A percentile compares a stretch with the other conserved stretches of the same genome.
These are phyloP conservation scores for Pantherophis guttatus DNA, from an alignment of 2,113 vertebrate species.

Conservation along the genomic window DNA sequence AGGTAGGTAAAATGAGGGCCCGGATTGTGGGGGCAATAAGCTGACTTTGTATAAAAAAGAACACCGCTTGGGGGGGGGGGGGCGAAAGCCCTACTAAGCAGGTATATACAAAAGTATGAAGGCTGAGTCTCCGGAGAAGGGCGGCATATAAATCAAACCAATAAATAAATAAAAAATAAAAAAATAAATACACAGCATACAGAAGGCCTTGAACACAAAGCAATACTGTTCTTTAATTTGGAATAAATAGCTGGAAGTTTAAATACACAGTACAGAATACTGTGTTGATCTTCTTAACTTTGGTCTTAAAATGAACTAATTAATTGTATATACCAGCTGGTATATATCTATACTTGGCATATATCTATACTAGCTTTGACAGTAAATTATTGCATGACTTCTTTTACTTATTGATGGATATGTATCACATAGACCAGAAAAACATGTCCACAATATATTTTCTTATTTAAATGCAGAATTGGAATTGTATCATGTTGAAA, in stretches of 20 bases:
- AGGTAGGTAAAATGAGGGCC: no score
- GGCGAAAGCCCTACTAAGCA: no score
- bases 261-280: background rate
- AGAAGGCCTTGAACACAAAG: background rate
- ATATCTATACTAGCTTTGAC: background rate
- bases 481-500: background rate
- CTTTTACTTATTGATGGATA: background rate
- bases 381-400: background rate
- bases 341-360: no score
- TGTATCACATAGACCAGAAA: background rate
- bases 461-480: background rate
- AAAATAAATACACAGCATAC: background rate
- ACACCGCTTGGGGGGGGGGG: no score
- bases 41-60: no score
- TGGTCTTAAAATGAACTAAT: background rate
- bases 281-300: no score
- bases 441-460: background rate
- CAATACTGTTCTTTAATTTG: background rate
- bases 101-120: no score
- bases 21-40: no score
- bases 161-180: no score
- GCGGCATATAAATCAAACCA: no score
- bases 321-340: no score
- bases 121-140: no score
- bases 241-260: background rate